Evolutionary conservation across 1,140 invertebrate genomes (phyloP).

Genomic region (Riptortus pedestris): DNA sequence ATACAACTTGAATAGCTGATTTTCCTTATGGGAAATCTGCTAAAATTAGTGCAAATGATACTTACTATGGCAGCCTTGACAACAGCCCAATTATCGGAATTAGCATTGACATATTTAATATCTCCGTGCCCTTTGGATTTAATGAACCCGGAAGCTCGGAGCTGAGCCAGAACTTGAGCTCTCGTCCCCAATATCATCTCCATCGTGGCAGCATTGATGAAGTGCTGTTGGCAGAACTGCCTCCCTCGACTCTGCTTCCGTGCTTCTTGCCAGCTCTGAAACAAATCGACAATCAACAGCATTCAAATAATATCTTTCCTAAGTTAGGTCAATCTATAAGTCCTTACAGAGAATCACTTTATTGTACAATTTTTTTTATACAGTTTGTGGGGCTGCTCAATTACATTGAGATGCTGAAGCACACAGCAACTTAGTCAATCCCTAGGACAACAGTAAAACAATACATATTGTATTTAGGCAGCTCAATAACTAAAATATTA

Average conservation of each 20-base stretch:
- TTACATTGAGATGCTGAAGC: too few species aligned
- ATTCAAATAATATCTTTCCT: not conserved
- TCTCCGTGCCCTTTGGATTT: slow-evolving; percentile 51
- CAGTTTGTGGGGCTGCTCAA: too few species aligned
- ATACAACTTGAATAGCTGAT: too few species aligned
- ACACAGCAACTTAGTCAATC: too few species aligned
- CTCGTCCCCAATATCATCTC: slow-evolving; percentile 72
- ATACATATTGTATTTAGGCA: too few species aligned
- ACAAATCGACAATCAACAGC: slow-evolving; percentile 1
- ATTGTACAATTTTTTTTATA: too few species aligned
- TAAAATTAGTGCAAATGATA: too few species aligned
- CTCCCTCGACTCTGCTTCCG: slow-evolving; percentile 54
- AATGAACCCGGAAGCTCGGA: slow-evolving; percentile 77
- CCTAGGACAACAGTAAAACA: too few species aligned
- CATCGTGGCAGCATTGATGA: slow-evolving; percentile 71
- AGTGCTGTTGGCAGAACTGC: slow-evolving; percentile 67
- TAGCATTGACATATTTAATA: slow-evolving; percentile 66
- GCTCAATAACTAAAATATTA: too few species aligned
- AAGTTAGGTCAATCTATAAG: too few species aligned
- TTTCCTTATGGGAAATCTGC: too few species aligned
- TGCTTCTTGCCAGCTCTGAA: slow-evolving; percentile 52
- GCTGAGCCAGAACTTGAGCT: slow-evolving; percentile 67
- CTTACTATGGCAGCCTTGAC: slow-evolving; percentile 75
- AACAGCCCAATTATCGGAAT: slow-evolving; percentile 83
- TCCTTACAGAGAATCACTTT: too few species aligned